Evolutionary conservation across 1,140 invertebrate species (phyloP).

Genomic region (Aethina tumida): DNA sequence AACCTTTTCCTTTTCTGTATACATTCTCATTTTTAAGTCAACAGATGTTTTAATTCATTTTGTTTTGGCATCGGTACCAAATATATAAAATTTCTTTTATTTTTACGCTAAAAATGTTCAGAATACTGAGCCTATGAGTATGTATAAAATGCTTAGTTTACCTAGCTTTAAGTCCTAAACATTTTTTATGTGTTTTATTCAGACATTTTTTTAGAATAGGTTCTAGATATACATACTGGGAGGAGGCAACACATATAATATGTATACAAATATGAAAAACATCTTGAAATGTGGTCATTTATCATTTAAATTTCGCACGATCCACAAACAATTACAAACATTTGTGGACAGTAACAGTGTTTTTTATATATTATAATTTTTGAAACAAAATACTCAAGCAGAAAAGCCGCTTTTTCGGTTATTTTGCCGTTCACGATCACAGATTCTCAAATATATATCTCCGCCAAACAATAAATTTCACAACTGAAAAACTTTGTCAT

Average conservation of each 20-base stretch:
- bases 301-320: no score
- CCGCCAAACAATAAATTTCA: background rate
- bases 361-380: no score
- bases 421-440: conserved; percentile 8
- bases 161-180: conserved; percentile 6
- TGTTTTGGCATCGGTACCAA: conserved; percentile 12
- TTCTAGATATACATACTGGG: conserved; percentile 11
- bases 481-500: background rate
- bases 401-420: no score
- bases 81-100: conserved; percentile 15
- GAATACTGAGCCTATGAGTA: conserved; percentile 13
- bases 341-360: no score
- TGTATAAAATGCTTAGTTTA: conserved; percentile 13
- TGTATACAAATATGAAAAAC: no score
- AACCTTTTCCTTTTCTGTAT: conserved; percentile 20
- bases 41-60: conserved; percentile 1
- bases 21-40: conserved; percentile 10
- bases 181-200: conserved; percentile 9
- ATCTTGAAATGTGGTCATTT: no score
- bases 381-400: no score
- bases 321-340: no score
- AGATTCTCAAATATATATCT: no score
- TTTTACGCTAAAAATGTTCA: conserved; percentile 14
- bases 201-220: conserved; percentile 15
- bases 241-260: conserved; percentile 23